Base-by-base conservation (phyloP, 2,888 invertebrate species). In the Trichogramma evanescens region DNA sequence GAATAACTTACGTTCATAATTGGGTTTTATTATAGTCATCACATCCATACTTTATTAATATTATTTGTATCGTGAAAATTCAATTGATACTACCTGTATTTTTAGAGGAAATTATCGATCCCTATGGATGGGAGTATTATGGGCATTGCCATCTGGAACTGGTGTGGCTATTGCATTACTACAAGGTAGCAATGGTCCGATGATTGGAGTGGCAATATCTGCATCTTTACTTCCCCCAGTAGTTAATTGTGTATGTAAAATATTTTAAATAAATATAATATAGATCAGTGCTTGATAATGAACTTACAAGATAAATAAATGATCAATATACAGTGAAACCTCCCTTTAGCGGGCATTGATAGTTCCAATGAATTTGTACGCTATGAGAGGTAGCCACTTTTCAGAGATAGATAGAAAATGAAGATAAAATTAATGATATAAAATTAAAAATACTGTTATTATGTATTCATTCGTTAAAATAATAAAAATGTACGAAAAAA, bases 191-290 rank as follows among this genome's bases (percentile, higher is more conserved):
- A 88, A 88, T 48, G 91, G 91, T 0, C 91, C 91, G 0, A 79
- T 93, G 54, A 92, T 93, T 65, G 93, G 92, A 61, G 92, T 93
- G 56, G 93, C 93, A n/a, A 93, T 93, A 73, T 92, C 92, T 13
- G 92, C 92, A 0, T 92, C 92, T 0, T 80, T 93, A 56, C 75
- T 93, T 62, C 93, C 93, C 26, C 93, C 92, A 4, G 89, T 90
- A 59, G 91, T 92, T 39, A 93, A 93, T 79, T 89, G 91, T 71
- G 92, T 89, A 80, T 83, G 86, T 81, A 10, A 10, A 48, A 4
- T 41, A 46, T 46, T 54, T 39, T 54, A 51, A 51, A 50, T 26
- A 40, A 50, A 50, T 5, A 13, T n/a, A 13, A 48, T 48, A 48
- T 13, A 13, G 1, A 48, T 13, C 13, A 13, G 13, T 13, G 13